A percentile compares a stretch with the other conserved stretches of the same genome.
These are phyloP conservation scores for Ceratotherium simum DNA, from an alignment of 2,113 vertebrate species.

Conservation along the genomic window DNA sequence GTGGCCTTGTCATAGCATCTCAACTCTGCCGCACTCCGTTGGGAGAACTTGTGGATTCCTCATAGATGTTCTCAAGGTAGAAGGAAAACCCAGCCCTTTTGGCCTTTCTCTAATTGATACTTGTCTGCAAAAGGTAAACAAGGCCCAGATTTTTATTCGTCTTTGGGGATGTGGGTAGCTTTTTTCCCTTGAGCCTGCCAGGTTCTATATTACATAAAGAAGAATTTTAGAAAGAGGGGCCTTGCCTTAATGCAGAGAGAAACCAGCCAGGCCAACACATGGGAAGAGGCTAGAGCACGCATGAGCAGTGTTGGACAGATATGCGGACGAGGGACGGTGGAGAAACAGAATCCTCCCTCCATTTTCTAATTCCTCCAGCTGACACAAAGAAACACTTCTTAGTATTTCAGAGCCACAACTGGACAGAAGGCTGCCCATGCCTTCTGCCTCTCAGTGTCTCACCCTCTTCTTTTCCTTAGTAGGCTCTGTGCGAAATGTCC, in stretches of 20 bases:
- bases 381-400: slow-evolving; percentile 83
- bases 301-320: slow-evolving; percentile 83
- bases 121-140: slow-evolving; percentile 58
- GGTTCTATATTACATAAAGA: slow-evolving; percentile 59
- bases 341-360: slow-evolving; percentile 11
- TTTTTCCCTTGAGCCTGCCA: slow-evolving; percentile 66
- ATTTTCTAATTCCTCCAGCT: not conserved
- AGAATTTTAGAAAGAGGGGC: slow-evolving; percentile 78
- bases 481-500: slow-evolving; percentile 73
- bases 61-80: slow-evolving; percentile 61
- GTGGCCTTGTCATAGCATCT: not conserved
- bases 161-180: not conserved
- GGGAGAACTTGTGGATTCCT: not conserved
- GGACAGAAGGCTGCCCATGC: slow-evolving; percentile 70
- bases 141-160: not conserved
- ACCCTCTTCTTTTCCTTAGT: not conserved
- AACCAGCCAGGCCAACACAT: slow-evolving; percentile 82
- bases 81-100: slow-evolving; percentile 55
- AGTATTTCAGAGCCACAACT: slow-evolving; percentile 83
- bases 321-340: slow-evolving; percentile 74
- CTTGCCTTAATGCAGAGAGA: slow-evolving; percentile 79
- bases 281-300: slow-evolving; percentile 79
- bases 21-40: not conserved
- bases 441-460: not conserved
- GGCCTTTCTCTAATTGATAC: not conserved